Conservation (phyloP, 2,888 invertebrate species). For the Drosophila suboccidentalis region DNA sequence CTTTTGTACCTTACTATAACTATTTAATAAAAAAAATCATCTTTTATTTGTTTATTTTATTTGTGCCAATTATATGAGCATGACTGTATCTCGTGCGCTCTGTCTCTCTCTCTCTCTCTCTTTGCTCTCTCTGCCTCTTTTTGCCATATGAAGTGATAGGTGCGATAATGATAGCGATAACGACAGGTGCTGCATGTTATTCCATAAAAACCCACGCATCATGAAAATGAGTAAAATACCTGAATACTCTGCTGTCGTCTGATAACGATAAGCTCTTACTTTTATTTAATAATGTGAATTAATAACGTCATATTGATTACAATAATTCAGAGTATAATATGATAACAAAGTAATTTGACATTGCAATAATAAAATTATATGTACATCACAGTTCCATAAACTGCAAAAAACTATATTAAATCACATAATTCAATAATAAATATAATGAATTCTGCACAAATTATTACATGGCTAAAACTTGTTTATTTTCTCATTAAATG, state of each 20-base stretch:
- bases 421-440: no score
- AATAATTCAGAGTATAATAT: neutral
- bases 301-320: constrained; percentile 18
- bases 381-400: neutral
- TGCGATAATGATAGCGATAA: constrained; percentile 27
- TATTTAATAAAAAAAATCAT: no score
- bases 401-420: no score
- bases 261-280: constrained; percentile 21
- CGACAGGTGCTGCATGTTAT: constrained; percentile 44
- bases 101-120: neutral
- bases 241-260: neutral
- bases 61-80: no score
- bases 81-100: neutral
- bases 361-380: neutral
- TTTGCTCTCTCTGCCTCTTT: neutral
- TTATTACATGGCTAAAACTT: no score
- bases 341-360: constrained; percentile 1
- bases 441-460: no score
- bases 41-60: no score
- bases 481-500: no score
- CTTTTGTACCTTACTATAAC: no score
- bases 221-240: constrained; percentile 9
- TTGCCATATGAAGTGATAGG: neutral
- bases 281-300: constrained; percentile 28
- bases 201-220: constrained; percentile 32